Percentiles rank a stretch among this genome's conserved stretches.
Evolutionary conservation across 2,888 invertebrate species (phyloP).

Genomic region (Cantharis rustica): DNA sequence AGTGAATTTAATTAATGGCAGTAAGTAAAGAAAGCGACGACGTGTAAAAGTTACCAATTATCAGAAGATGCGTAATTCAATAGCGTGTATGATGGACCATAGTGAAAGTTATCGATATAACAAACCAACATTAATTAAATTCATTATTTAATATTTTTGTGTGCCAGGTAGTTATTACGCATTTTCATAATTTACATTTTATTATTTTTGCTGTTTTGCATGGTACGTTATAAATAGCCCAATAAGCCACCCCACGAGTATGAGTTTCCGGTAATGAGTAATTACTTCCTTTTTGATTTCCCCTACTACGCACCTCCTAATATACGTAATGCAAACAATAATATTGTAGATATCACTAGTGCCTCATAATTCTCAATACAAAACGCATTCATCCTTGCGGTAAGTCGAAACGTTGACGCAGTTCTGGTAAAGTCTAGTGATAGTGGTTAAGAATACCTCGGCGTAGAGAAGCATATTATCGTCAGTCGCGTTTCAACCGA

Average conservation of each 20-base stretch:
- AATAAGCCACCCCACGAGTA: background rate
- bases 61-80: background rate
- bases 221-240: background rate
- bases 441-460: constrained; percentile 11
- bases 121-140: background rate
- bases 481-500: constrained; percentile 20
- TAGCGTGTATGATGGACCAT: background rate
- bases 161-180: too few species aligned
- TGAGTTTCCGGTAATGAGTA: background rate
- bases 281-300: constrained; percentile 16
- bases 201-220: background rate
- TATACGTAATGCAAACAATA: constrained; percentile 4
- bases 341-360: background rate
- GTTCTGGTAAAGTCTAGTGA: constrained; percentile 4
- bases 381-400: background rate
- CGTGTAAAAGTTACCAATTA: constrained; percentile 6
- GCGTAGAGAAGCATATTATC: background rate
- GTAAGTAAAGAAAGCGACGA: constrained; percentile 3
- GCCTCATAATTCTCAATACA: background rate
- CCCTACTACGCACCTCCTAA: constrained; percentile 17
- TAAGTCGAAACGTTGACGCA: background rate
- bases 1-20: constrained; percentile 7
- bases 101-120: background rate
- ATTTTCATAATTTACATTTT: background rate
- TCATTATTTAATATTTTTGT: too few species aligned